These are phyloP conservation scores for Gambelia wislizenii DNA, from an alignment of 2,797 vertebrate species.

Conservation along the genomic window DNA sequence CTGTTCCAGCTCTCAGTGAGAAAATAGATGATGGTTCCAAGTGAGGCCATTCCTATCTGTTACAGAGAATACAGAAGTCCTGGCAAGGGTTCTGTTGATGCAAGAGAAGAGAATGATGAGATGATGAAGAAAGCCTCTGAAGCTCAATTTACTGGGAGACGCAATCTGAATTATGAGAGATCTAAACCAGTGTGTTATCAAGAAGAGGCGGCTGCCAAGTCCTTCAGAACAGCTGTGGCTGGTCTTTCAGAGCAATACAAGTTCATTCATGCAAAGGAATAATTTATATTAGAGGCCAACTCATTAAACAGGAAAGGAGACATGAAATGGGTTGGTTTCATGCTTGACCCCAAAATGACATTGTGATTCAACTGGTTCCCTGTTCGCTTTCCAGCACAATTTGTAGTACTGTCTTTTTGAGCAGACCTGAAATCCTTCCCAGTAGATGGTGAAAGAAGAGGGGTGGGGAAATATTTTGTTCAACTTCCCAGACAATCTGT, in stretches of 20 bases:
- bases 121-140: slow-evolving; percentile 60
- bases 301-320: slow-evolving; percentile 8
- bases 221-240: slow-evolving; percentile 38
- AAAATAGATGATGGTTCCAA: slow-evolving; percentile 20
- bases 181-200: slow-evolving; percentile 57
- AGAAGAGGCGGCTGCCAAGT: slow-evolving; percentile 44
- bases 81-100: slow-evolving; percentile 36
- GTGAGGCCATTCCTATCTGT: slow-evolving; percentile 9
- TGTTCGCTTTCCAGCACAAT: background rate
- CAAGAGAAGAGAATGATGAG: slow-evolving; percentile 26
- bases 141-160: slow-evolving; percentile 60
- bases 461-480: background rate
- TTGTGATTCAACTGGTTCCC: background rate
- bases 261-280: slow-evolving; percentile 36
- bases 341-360: background rate
- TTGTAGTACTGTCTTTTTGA: background rate
- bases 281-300: slow-evolving; percentile 39
- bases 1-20: slow-evolving; percentile 12
- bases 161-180: slow-evolving; percentile 55
- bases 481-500: background rate
- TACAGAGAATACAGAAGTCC: background rate
- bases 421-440: background rate
- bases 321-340: background rate
- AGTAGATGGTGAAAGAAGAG: background rate
- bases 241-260: slow-evolving; percentile 40